A percentile compares a stretch with the other conserved stretches of the same genome.
These are phyloP conservation scores for Salvator merianae DNA, from an alignment of 2,113 vertebrate species.

Conservation along the genomic window DNA sequence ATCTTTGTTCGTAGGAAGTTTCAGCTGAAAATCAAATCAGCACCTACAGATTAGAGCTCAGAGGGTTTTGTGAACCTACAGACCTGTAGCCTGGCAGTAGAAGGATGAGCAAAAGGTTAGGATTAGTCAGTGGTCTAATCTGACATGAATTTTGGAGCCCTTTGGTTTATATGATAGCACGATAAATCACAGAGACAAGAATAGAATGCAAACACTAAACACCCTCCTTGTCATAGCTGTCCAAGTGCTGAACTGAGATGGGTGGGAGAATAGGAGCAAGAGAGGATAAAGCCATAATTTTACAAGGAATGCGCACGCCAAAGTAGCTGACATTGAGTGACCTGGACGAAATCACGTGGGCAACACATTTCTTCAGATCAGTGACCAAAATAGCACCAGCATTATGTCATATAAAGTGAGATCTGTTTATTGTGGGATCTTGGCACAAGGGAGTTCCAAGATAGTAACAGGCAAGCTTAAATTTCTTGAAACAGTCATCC, in stretches of 20 bases:
- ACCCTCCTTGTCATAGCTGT: conserved; percentile 15
- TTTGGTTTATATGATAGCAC: conserved; percentile 70
- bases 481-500: background rate
- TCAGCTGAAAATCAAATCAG: conserved; percentile 69
- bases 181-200: conserved; percentile 78
- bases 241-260: conserved; percentile 12
- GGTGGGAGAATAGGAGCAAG: background rate
- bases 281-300: background rate
- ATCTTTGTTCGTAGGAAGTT: conserved; percentile 58
- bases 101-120: conserved; percentile 75
- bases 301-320: conserved; percentile 18
- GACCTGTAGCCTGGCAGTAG: conserved; percentile 39
- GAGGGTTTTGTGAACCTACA: conserved; percentile 68
- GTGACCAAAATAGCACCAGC: conserved; percentile 53
- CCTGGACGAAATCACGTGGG: conserved; percentile 51
- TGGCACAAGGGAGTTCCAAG: conserved; percentile 31
- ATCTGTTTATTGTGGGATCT: conserved; percentile 53
- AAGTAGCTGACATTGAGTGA: conserved; percentile 56
- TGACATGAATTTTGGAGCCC: conserved; percentile 68
- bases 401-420: conserved; percentile 15
- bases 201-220: conserved; percentile 73
- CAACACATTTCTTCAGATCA: conserved; percentile 3
- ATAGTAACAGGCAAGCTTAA: conserved; percentile 11
- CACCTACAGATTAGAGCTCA: conserved; percentile 48
- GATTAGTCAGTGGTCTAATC: conserved; percentile 74